Evolutionary conservation across 2,888 invertebrate genomes (phyloP).

Genomic region (Thecocarcelia acutangulata): DNA sequence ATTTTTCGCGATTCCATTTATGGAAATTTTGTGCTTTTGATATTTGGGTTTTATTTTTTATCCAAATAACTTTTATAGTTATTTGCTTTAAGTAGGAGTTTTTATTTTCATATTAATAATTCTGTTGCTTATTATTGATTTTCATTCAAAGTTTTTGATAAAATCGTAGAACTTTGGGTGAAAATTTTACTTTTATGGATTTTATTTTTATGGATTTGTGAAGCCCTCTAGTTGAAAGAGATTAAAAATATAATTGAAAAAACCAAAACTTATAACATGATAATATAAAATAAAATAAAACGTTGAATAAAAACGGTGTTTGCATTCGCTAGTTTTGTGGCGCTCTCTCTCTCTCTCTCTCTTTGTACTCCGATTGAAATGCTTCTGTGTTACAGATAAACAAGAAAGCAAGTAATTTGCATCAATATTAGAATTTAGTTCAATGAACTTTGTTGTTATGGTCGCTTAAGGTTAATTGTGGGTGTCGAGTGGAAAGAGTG

Average conservation of each 20-base stretch:
- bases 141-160: not conserved
- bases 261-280: too few species aligned
- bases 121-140: not conserved
- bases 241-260: not conserved
- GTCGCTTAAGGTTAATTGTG: too few species aligned
- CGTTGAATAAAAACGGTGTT: too few species aligned
- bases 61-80: slow-evolving; percentile 13
- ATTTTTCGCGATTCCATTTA: slow-evolving; percentile 36
- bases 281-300: too few species aligned
- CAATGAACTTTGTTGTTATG: slow-evolving; percentile 1
- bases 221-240: not conserved
- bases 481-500: too few species aligned
- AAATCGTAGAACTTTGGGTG: not conserved
- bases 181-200: too few species aligned
- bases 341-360: too few species aligned
- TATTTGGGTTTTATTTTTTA: not conserved
- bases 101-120: not conserved
- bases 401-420: slow-evolving; percentile 13
- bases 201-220: not conserved
- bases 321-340: too few species aligned
- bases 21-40: slow-evolving; percentile 7
- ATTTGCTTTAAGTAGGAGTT: slow-evolving; percentile 4
- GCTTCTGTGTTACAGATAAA: too few species aligned
- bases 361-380: not conserved
- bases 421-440: slow-evolving; percentile 14